These are phyloP conservation scores for Poeciliopsis retropinna DNA, from an alignment of 2,113 vertebrate genomes.

Conservation along the genomic window DNA sequence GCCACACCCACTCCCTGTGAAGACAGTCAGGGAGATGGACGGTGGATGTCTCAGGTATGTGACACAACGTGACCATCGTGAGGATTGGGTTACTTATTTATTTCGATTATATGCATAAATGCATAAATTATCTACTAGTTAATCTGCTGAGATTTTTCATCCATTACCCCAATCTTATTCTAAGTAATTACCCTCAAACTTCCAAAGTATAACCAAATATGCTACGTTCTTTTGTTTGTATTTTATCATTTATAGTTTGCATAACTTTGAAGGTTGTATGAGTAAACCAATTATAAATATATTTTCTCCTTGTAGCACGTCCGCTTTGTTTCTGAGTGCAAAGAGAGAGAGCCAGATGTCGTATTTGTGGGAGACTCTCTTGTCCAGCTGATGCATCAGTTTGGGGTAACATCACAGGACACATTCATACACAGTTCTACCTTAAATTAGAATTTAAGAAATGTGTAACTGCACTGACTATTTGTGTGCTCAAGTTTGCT, in stretches of 20 bases:
- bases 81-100: background rate
- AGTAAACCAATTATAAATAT: background rate
- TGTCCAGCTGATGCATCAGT: slow-evolving; percentile 89
- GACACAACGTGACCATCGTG: background rate
- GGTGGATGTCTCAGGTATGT: slow-evolving; percentile 92
- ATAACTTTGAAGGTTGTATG: background rate
- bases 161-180: background rate
- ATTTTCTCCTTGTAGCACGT: slow-evolving; percentile 79
- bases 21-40: slow-evolving; percentile 87
- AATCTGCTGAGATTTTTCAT: background rate
- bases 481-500: background rate
- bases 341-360: slow-evolving; percentile 90
- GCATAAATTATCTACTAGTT: background rate
- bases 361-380: slow-evolving; percentile 90
- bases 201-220: background rate
- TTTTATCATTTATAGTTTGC: background rate
- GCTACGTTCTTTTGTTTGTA: too few species aligned
- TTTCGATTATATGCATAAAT: background rate
- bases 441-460: background rate
- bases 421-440: background rate
- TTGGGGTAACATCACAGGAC: slow-evolving; percentile 80
- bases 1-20: slow-evolving; percentile 83
- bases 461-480: background rate
- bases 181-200: background rate
- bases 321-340: slow-evolving; percentile 88